Conservation (phyloP, 1,140 invertebrate genomes). For the Trachymyrmex septentrionalis region DNA sequence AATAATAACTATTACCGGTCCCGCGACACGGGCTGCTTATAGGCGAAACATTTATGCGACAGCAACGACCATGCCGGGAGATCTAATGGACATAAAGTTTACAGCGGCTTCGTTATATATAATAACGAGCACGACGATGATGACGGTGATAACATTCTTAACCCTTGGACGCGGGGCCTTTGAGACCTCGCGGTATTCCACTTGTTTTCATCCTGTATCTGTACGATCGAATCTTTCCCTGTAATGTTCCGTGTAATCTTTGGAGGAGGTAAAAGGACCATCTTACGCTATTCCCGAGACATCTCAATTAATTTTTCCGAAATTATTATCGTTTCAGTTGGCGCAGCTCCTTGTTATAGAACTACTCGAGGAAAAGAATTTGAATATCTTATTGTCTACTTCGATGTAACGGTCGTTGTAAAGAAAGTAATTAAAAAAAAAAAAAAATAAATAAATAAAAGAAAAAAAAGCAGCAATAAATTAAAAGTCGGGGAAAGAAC, state of each 20-base stretch:
- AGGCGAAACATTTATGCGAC: constrained; percentile 42
- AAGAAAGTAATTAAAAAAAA: neutral
- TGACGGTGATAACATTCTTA: constrained; percentile 51
- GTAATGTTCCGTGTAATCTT: constrained; percentile 1
- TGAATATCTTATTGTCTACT: neutral
- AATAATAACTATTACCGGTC: constrained; percentile 27
- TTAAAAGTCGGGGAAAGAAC: neutral
- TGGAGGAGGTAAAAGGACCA: neutral
- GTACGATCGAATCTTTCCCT: constrained; percentile 26
- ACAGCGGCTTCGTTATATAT: constrained; percentile 54
- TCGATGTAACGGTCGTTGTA: constrained; percentile 1
- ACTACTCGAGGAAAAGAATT: neutral
- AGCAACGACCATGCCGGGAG: constrained; percentile 35
- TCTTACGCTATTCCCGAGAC: neutral
- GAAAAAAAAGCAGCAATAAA: neutral
- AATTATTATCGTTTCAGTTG: neutral
- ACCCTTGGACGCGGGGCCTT: constrained; percentile 34
- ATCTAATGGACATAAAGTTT: constrained; percentile 53
- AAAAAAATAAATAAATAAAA: too few relatives aligned
- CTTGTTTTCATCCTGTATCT: constrained; percentile 26
- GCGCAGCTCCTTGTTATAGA: neutral
- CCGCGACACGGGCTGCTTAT: constrained; percentile 56
- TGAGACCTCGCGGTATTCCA: constrained; percentile 64
- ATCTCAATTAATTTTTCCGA: constrained; percentile 22
- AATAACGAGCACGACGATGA: constrained; percentile 52